A percentile compares a stretch with the other conserved stretches of the same genome.
phyloP scores from a whole-genome alignment of 1,140 invertebrate species.

The Lordiphosa stackelbergi region DNA sequence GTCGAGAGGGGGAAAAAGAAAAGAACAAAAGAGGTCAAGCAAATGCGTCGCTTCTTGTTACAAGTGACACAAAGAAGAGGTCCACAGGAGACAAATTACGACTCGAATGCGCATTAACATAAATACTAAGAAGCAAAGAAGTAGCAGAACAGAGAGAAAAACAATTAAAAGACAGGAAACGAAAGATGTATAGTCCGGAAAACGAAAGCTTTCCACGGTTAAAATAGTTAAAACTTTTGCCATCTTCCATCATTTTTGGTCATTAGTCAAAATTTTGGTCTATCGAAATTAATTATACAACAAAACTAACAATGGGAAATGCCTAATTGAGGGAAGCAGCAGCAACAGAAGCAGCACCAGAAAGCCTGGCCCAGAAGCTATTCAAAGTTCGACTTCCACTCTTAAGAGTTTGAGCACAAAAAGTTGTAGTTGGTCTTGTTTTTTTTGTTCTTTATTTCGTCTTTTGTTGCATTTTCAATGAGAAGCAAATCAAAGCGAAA shows the following conservation, averaged over 20 bases:
- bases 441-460: conserved; percentile 32
- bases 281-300: conserved; percentile 55
- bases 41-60: conserved; percentile 32
- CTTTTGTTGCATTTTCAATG: conserved; percentile 28
- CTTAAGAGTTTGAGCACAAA: conserved; percentile 18
- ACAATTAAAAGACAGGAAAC: conserved; percentile 54
- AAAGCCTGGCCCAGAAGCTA: conserved; percentile 36
- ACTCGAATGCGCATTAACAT: conserved; percentile 63
- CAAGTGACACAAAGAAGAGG: conserved; percentile 72
- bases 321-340: conserved; percentile 69
- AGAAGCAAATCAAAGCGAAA: conserved; percentile 5
- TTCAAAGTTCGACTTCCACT: conserved; percentile 67
- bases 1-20: conserved; percentile 48
- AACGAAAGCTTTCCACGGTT: conserved; percentile 4
- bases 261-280: conserved; percentile 68
- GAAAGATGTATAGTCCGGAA: conserved; percentile 6
- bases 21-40: conserved; percentile 29
- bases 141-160: conserved; percentile 20
- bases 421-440: too few relatives aligned
- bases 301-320: conserved; percentile 52
- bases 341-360: conserved; percentile 32
- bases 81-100: conserved; percentile 39
- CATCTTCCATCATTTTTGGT: conserved; percentile 50
- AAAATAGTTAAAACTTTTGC: conserved; percentile 16
- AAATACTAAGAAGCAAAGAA: conserved; percentile 27